These are phyloP conservation scores for Cochlearius cochlearius DNA, from an alignment of 2,113 vertebrate species.

Conservation along the genomic window DNA sequence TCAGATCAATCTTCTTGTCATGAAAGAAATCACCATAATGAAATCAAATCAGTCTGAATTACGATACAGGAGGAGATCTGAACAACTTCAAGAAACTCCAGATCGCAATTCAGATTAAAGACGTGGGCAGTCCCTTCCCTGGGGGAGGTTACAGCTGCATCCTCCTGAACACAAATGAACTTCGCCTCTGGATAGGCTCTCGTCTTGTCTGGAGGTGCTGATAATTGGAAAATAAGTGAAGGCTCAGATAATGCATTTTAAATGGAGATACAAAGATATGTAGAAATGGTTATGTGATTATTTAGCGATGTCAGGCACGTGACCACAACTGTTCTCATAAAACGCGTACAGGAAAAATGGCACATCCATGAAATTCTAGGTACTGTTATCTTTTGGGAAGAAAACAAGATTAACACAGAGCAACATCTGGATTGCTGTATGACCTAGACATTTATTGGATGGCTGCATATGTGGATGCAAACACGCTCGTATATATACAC, in stretches of 20 bases:
- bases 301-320: neutral
- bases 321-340: neutral
- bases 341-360: neutral
- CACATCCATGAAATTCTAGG: neutral
- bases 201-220: neutral
- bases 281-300: neutral
- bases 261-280: neutral
- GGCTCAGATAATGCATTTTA: neutral
- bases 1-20: neutral
- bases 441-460: neutral
- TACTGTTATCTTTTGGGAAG: neutral
- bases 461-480: neutral
- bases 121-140: accelerated
- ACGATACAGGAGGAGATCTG: neutral
- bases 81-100: neutral
- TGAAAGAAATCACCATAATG: neutral
- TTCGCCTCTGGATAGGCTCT: neutral
- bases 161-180: accelerated
- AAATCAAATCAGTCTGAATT: neutral
- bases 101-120: neutral
- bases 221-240: neutral
- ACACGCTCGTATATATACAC: accelerated
- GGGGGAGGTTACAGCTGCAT: neutral
- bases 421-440: neutral
- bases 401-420: neutral